Base-by-base conservation (phyloP, 2,888 invertebrate genomes). In the Corbicula japonica region DNA sequence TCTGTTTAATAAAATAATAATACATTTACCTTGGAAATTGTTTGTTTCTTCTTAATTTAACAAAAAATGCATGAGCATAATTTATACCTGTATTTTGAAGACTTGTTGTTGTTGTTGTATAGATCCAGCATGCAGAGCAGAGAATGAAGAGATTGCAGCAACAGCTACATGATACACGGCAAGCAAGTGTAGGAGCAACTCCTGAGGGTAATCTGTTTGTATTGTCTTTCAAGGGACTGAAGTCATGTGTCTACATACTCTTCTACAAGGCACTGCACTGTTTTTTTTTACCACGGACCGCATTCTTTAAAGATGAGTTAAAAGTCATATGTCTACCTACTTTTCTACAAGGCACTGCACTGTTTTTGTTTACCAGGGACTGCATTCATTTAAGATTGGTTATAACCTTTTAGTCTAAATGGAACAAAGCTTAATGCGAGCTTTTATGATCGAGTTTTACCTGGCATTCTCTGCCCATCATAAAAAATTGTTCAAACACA, bases 61-160 rank as follows among this genome's bases (percentile, higher is more conserved):
- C n/a, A n/a, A n/a, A n/a, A n/a, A n/a, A n/a, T n/a, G n/a, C n/a
- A n/a, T n/a, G n/a, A n/a, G n/a, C n/a, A n/a, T n/a, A n/a, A n/a
- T n/a, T n/a, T n/a, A n/a, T n/a, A n/a, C n/a, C n/a, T n/a, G n/a
- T n/a, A n/a, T n/a, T n/a, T n/a, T n/a, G n/a, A n/a, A n/a, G n/a
- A n/a, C n/a, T n/a, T n/a, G n/a, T n/a, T n/a, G n/a, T n/a, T 41
- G 10, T 32, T 46, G 63, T 28, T 60, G 58, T 61, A 5, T 81
- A 94, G 94, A 89, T 95, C 32, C 93, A 93, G 68, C 94, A 95
- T 83, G 91, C 94, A 8, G 95, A 95, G 66, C 95, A 95, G 89
- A 93, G 94, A 48, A 92, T 95, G 18, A 94, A 94, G 72, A 95
- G 96, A 83, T 92, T 97, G 52, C 95, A 96, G 87, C 95, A 96